phyloP scores from a whole-genome alignment of 2,797 vertebrate species.

The Anas bahamensis region DNA sequence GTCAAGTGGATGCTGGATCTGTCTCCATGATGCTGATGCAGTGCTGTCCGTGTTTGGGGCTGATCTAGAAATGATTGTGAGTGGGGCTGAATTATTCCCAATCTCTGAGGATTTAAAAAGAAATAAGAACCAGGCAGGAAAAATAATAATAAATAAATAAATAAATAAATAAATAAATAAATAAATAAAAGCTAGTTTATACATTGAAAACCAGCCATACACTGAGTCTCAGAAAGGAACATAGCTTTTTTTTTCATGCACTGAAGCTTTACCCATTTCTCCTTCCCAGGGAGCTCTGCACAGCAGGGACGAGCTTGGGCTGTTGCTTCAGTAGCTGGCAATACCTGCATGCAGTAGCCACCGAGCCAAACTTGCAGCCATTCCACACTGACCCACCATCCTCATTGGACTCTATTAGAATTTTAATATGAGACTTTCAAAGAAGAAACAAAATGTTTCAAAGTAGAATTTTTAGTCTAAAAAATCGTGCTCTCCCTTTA shows the following conservation, averaged over 20 bases:
- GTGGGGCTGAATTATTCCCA: background rate
- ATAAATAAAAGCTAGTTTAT: no score
- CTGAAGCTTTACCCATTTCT: background rate
- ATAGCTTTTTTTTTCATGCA: background rate
- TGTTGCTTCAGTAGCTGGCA: background rate
- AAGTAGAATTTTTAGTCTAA: background rate
- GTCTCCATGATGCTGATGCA: background rate
- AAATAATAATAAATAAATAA: no score
- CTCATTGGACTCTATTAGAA: background rate
- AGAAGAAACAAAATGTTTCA: background rate
- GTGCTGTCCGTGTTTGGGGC: background rate
- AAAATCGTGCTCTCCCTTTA: background rate
- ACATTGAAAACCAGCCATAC: no score
- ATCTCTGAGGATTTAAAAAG: background rate
- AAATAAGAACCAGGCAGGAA: background rate
- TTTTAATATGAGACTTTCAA: background rate
- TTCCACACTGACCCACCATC: background rate
- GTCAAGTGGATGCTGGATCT: background rate
- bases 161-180: no score
- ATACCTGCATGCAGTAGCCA: background rate
- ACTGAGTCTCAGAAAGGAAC: background rate
- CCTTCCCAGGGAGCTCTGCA: background rate
- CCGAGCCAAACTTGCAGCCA: background rate
- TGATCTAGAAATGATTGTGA: background rate
- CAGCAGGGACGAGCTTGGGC: background rate